Evolutionary conservation across 2,113 vertebrate genomes (phyloP), one percentile per base, ranked within the genome.

Genomic region (Eurypyga helias): DNA sequence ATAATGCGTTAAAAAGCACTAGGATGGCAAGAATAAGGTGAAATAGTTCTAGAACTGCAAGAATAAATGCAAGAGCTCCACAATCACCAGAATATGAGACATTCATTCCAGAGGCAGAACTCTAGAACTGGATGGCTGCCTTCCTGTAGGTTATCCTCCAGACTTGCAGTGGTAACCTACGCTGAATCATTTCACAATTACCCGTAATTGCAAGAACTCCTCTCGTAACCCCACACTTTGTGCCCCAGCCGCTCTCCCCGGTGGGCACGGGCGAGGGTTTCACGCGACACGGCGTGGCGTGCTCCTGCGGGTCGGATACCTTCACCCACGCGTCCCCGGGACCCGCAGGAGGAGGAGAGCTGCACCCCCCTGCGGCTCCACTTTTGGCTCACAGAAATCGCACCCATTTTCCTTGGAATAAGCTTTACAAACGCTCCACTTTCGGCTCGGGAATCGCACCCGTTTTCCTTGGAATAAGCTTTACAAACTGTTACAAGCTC

Each of bases 271-370:
- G 34, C 34, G 70, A 14, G 10, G 0, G 1, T 6, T 34, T 11
- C 0, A 8, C 5, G 36, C 29, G 2, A 2, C 0, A 0, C 4
- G 10, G 48, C 11, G 1, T 4, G 13, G 65, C 1, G 12, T 4
- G 51, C 41, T 41, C 26, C 46, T 1, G 5, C 10, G 54, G 31
- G 54, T 7, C n/a, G 20, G 0, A 7, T 2, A 4, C n/a, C 1
- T 2, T 31, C 26, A 5, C 64, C 41, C 26, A 1, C 1, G 11
- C 18, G 3, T 23, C 25, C 25, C 10, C 7, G 24, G 54, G 24
- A 34, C 54, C 33, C 6, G 1, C 4, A 6, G 73, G 43, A 31
- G 19, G 15, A 36, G n/a, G 28, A 28, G 23, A 23, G 54, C 54
- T 60, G 54, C 11, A 2, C 34, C 28, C 19, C 7, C 5, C 2